Conservation (phyloP, 1,140 invertebrate genomes). For the Listronotus oregonensis region DNA sequence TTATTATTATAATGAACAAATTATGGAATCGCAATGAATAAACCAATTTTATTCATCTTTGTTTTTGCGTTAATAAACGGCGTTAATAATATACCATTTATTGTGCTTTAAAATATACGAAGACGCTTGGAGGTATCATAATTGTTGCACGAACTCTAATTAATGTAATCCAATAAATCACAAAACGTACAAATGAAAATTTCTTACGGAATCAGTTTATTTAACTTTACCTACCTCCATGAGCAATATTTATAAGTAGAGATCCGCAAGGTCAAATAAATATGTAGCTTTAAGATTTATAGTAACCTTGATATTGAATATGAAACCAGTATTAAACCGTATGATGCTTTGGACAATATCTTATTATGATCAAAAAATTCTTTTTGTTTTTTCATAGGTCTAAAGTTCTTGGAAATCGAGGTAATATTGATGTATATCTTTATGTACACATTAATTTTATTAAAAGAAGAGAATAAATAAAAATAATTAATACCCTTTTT, state of each 20-base stretch:
- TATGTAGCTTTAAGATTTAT: conserved; percentile 32
- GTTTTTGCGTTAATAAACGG: too few species aligned
- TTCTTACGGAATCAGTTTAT: conserved; percentile 35
- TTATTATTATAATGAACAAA: too few species aligned
- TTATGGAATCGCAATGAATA: too few species aligned
- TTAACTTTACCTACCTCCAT: conserved; percentile 31
- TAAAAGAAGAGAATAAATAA: too few species aligned
- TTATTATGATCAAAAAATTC: conserved; percentile 19
- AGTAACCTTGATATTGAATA: conserved; percentile 39
- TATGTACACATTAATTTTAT: too few species aligned
- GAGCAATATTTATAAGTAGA: conserved; percentile 33
- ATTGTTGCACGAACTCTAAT: conserved; percentile 35
- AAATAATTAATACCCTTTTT: too few species aligned
- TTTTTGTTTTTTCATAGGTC: too few species aligned
- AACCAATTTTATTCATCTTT: too few species aligned
- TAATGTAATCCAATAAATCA: conserved; percentile 40
- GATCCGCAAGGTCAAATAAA: conserved; percentile 35
- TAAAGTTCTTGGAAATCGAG: too few species aligned
- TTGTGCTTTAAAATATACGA: conserved; percentile 11
- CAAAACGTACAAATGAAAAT: conserved; percentile 32
- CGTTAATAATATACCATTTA: too few species aligned
- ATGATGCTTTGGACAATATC: conserved; percentile 29
- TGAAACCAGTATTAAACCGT: conserved; percentile 38
- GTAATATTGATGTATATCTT: too few species aligned
- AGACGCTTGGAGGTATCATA: conserved; percentile 22